phyloP scores from a whole-genome alignment of 1,140 invertebrate species.

The Araneus ventricosus region DNA sequence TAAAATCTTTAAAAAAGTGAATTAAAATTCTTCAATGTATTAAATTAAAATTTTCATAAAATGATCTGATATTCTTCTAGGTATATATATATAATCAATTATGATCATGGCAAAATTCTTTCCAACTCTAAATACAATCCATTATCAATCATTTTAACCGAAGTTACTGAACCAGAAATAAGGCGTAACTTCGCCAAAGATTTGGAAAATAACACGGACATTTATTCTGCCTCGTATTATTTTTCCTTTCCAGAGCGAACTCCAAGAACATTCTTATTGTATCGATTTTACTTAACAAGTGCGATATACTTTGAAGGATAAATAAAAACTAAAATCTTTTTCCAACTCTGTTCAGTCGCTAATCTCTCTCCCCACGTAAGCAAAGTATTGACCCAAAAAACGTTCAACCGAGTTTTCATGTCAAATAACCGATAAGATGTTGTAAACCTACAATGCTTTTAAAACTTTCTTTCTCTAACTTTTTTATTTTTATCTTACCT shows the following conservation, averaged over 20 bases:
- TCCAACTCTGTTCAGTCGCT: background rate
- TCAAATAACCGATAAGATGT: slow-evolving; percentile 12
- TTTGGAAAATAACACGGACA: background rate
- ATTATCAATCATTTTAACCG: background rate
- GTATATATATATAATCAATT: too few species aligned
- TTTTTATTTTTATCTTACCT: background rate
- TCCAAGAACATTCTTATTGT: background rate
- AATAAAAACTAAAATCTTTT: background rate
- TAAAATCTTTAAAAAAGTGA: too few species aligned
- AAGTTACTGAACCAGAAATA: background rate
- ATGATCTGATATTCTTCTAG: too few species aligned
- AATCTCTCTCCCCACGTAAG: background rate
- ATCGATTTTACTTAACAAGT: slow-evolving; percentile 1
- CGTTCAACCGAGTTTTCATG: background rate
- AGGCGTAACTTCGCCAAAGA: background rate
- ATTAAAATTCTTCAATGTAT: too few species aligned
- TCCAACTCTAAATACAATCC: too few species aligned
- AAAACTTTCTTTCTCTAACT: background rate
- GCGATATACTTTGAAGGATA: background rate
- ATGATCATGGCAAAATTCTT: too few species aligned
- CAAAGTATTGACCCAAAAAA: background rate
- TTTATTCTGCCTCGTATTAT: background rate
- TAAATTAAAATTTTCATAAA: too few species aligned
- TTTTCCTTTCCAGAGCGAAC: background rate
- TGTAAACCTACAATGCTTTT: background rate